phyloP scores from a whole-genome alignment of 2,888 invertebrate species.

The Slavum lentiscoides region DNA sequence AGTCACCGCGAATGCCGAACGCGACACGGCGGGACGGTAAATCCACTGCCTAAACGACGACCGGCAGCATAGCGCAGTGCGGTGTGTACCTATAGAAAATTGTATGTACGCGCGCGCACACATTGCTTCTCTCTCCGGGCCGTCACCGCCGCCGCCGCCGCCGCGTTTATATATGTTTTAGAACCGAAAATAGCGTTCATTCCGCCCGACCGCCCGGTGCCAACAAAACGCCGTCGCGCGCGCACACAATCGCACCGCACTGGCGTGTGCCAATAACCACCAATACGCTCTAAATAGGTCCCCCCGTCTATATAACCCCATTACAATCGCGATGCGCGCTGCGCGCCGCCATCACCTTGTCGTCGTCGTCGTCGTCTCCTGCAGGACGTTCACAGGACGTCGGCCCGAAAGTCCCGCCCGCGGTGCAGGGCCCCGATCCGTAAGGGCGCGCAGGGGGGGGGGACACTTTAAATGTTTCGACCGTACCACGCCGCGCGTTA shows the following conservation, averaged over 20 bases:
- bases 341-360: slow-evolving; percentile 39
- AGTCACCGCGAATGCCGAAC: slow-evolving; percentile 11
- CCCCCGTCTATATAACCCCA: slow-evolving; percentile 46
- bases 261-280: slow-evolving; percentile 51
- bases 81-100: not conserved
- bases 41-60: slow-evolving; percentile 40
- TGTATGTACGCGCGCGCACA: not conserved
- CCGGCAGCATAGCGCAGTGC: not conserved
- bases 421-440: too few species aligned
- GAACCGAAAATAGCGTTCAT: slow-evolving; percentile 53
- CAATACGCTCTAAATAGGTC: slow-evolving; percentile 52
- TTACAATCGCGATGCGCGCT: slow-evolving; percentile 18
- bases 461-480: too few species aligned
- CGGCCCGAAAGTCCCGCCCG: too few species aligned
- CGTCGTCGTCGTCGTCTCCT: slow-evolving; percentile 38
- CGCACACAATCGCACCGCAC: slow-evolving; percentile 16
- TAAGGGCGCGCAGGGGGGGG: too few species aligned
- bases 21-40: slow-evolving; percentile 14
- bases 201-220: slow-evolving; percentile 48
- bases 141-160: slow-evolving; percentile 18
- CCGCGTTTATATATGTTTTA: slow-evolving; percentile 37
- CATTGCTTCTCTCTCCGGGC: slow-evolving; percentile 27
- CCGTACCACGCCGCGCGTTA: too few species aligned
- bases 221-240: slow-evolving; percentile 51
- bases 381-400: too few species aligned